These are phyloP conservation scores for Hetaerina americana DNA, from an alignment of 1,140 invertebrate species.

Conservation along the genomic window DNA sequence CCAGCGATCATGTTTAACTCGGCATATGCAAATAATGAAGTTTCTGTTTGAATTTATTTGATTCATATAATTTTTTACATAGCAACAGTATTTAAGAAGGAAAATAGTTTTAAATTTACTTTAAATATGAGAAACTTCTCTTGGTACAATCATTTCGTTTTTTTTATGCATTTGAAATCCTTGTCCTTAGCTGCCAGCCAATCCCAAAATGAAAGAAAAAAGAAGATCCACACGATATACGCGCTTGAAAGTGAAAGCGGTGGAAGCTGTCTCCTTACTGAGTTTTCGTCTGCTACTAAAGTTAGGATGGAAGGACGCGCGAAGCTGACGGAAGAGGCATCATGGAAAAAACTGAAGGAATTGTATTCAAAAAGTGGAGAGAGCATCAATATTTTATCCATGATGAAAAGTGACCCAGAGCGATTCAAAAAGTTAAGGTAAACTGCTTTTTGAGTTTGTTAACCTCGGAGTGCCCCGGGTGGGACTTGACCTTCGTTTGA, in stretches of 20 bases:
- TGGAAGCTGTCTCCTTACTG: too few relatives aligned
- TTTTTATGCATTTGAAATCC: too few relatives aligned
- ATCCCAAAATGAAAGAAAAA: not conserved
- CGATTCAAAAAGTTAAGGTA: constrained; percentile 76
- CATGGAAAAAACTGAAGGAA: constrained; percentile 56
- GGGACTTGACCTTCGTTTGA: not conserved
- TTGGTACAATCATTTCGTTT: too few relatives aligned
- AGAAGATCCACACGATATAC: not conserved
- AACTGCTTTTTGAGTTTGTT: constrained; percentile 5
- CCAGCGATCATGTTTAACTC: too few relatives aligned
- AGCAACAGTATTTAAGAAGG: too few relatives aligned
- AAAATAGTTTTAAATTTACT: too few relatives aligned
- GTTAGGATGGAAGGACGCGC: constrained; percentile 29
- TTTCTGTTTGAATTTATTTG: too few relatives aligned
- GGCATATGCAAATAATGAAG: too few relatives aligned
- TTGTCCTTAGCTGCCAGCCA: too few relatives aligned
- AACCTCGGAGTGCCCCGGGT: not conserved
- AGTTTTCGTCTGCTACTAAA: not conserved
- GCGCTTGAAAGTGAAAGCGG: not conserved
- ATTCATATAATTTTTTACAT: too few relatives aligned
- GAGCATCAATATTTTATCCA: constrained; percentile 58
- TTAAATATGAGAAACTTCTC: too few relatives aligned
- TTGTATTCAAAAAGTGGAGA: constrained; percentile 50
- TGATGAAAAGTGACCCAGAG: constrained; percentile 60
- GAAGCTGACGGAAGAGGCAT: constrained; percentile 46